Evolutionary conservation across 1,140 invertebrate genomes (phyloP).

Genomic region (Vanessa atalanta): DNA sequence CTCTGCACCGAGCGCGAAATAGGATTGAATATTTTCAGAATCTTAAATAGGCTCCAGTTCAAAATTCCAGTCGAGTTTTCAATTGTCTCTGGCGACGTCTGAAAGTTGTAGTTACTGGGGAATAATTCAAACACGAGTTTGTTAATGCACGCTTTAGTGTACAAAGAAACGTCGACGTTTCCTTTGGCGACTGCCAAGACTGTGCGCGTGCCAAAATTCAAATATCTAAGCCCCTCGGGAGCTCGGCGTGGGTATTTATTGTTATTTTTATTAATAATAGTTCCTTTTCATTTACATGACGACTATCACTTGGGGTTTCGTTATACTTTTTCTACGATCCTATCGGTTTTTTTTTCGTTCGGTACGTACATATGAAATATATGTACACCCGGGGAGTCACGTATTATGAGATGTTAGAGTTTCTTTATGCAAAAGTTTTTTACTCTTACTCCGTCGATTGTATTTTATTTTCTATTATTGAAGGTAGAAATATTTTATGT

Average conservation of each 20-base stretch:
- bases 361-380: too few relatives aligned
- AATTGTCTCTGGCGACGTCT: slow-evolving; percentile 26
- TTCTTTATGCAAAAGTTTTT: too few relatives aligned
- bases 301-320: neutral
- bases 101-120: slow-evolving; percentile 27
- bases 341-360: neutral
- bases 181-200: slow-evolving; percentile 35
- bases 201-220: slow-evolving; percentile 39
- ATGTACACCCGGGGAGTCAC: too few relatives aligned
- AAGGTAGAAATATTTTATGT: too few relatives aligned
- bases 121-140: slow-evolving; percentile 28
- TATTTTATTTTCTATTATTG: too few relatives aligned
- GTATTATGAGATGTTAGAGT: too few relatives aligned
- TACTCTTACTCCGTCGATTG: too few relatives aligned
- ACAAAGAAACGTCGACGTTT: slow-evolving; percentile 20
- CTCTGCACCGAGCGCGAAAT: slow-evolving; percentile 1
- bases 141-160: slow-evolving; percentile 26
- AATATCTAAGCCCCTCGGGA: slow-evolving; percentile 30
- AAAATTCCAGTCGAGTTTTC: slow-evolving; percentile 36
- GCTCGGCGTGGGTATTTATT: neutral
- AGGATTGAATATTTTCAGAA: slow-evolving; percentile 31
- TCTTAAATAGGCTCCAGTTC: slow-evolving; percentile 30
- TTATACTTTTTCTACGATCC: neutral
- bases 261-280: slow-evolving; percentile 24
- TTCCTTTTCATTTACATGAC: slow-evolving; percentile 10